Percentiles rank a stretch among this genome's conserved stretches.
These are phyloP conservation scores for Drosophila grimshawi DNA, from an alignment of 1,140 invertebrate genomes.

Conservation along the genomic window DNA sequence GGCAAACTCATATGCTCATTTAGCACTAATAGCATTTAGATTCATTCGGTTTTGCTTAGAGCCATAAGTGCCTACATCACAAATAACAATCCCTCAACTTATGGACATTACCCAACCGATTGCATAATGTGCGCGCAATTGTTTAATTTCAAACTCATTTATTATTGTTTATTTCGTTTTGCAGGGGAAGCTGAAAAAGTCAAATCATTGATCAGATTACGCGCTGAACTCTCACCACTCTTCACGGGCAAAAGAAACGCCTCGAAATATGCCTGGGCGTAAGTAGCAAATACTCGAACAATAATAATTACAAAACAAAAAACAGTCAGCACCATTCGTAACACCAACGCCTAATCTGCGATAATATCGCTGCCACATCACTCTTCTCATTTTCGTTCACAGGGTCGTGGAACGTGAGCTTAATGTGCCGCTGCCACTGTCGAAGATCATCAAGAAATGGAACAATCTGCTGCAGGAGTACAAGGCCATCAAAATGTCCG, in stretches of 20 bases:
- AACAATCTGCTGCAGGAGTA: slow-evolving; percentile 84
- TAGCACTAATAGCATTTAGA: slow-evolving; percentile 5
- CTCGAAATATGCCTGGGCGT: slow-evolving; percentile 85
- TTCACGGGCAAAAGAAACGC: slow-evolving; percentile 84
- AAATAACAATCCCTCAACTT: slow-evolving; percentile 16
- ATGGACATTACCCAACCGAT: slow-evolving; percentile 14
- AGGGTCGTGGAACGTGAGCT: slow-evolving; percentile 84
- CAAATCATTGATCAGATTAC: slow-evolving; percentile 84
- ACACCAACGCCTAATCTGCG: slow-evolving; percentile 31
- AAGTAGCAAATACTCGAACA: slow-evolving; percentile 59
- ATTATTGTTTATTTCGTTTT: slow-evolving; percentile 39
- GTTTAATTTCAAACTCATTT: slow-evolving; percentile 23
- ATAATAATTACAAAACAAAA: neutral
- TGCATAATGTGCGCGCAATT: slow-evolving; percentile 47
- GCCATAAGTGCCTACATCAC: neutral
- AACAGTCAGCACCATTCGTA: neutral
- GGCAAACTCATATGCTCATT: slow-evolving; percentile 9
- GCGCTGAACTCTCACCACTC: slow-evolving; percentile 83
- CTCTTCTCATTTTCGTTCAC: slow-evolving; percentile 1
- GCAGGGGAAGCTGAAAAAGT: slow-evolving; percentile 85
- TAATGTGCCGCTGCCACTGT: slow-evolving; percentile 83
- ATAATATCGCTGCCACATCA: neutral
- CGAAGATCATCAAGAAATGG: slow-evolving; percentile 85
- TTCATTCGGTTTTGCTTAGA: neutral
- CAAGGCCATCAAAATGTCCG: slow-evolving; percentile 84